Conservation (phyloP, 2,888 invertebrate genomes). For the Antitype chi region DNA sequence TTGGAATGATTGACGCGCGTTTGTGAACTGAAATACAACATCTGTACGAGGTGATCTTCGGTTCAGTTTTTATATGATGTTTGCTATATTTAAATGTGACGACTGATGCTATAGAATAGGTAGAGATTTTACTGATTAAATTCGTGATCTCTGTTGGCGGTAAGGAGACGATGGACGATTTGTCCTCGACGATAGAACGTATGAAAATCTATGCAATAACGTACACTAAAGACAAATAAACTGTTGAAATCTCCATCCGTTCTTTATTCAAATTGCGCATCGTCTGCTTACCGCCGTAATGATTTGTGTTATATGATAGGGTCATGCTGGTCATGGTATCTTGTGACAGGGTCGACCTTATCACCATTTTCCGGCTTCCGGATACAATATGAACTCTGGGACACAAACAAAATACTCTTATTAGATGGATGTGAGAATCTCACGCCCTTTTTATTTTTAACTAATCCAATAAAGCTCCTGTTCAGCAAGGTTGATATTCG, state of each 20-base stretch:
- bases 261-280: no score
- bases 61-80: conserved; percentile 10
- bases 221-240: no score
- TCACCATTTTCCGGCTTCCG: conserved; percentile 30
- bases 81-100: not conserved
- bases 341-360: conserved; percentile 33
- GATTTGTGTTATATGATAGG: not conserved
- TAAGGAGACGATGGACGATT: no score
- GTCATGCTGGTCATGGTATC: not conserved
- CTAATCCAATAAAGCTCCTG: no score
- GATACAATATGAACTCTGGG: not conserved
- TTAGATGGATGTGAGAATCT: not conserved
- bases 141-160: no score
- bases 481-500: not conserved
- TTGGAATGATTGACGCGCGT: not conserved
- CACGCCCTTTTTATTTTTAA: not conserved
- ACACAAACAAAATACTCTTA: not conserved
- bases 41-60: conserved; percentile 10
- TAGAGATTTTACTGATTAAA: no score
- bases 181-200: no score
- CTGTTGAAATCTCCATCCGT: no score
- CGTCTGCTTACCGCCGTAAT: no score
- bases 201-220: no score
- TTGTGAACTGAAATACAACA: not conserved
- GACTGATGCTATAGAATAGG: not conserved